Evolutionary conservation across 2,113 vertebrate species (phyloP).

Genomic region (Ivindomyrus marchei): DNA sequence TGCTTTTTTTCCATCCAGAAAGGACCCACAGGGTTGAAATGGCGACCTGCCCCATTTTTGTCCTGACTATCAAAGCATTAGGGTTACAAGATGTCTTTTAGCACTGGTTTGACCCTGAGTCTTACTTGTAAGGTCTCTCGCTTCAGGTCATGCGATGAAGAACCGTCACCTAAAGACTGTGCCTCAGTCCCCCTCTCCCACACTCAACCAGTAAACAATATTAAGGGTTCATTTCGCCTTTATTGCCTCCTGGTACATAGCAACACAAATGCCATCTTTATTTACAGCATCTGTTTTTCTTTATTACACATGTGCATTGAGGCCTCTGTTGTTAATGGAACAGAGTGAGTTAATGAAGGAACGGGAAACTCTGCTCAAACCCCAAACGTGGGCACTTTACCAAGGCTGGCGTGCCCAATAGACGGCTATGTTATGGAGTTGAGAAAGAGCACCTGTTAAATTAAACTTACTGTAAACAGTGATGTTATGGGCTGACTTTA

Average conservation of each 20-base stretch:
- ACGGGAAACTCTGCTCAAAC: neutral
- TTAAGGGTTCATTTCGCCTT: neutral
- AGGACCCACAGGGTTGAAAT: neutral
- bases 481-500: neutral
- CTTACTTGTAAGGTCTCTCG: neutral
- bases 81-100: neutral
- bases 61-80: neutral
- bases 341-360: neutral
- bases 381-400: neutral
- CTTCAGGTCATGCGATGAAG: neutral
- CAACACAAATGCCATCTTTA: neutral
- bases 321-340: neutral
- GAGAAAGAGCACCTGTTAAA: neutral
- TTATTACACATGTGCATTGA: conserved; percentile 4
- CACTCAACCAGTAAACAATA: neutral
- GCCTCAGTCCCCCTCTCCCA: neutral
- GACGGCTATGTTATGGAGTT: too few species aligned
- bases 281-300: neutral
- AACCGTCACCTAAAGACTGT: too few species aligned
- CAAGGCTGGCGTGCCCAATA: neutral
- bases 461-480: neutral
- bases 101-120: neutral
- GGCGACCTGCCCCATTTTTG: neutral
- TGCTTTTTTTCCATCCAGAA: conserved; percentile 13
- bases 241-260: neutral